These are phyloP conservation scores for Psammodynastes pulverulentus DNA, from an alignment of 2,113 vertebrate genomes.

Conservation along the genomic window DNA sequence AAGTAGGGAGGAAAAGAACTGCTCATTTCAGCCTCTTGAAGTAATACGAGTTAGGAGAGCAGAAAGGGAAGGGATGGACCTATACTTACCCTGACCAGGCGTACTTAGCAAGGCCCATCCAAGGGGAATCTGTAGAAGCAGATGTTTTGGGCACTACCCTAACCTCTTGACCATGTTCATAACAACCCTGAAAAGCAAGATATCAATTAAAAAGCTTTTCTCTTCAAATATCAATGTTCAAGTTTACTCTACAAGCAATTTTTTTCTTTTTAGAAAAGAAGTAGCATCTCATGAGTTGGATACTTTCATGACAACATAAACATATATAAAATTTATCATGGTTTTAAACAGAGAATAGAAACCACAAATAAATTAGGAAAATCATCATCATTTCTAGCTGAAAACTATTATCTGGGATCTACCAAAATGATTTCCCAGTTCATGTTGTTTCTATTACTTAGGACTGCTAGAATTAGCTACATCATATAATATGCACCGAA, in stretches of 20 bases:
- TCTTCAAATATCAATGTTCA: neutral
- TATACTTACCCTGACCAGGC: conserved; percentile 97
- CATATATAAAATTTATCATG: neutral
- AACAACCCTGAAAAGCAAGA: conserved; percentile 82
- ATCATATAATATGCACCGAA: neutral
- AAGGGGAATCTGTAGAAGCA: conserved; percentile 97
- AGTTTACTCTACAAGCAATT: neutral
- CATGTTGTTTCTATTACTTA: neutral
- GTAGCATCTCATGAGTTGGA: neutral
- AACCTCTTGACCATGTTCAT: conserved; percentile 94
- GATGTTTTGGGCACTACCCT: conserved; percentile 97
- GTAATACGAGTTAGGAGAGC: neutral
- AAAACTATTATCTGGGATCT: neutral
- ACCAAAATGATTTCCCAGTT: neutral
- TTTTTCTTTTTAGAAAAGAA: neutral
- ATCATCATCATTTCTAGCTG: neutral
- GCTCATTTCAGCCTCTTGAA: conserved; percentile 5
- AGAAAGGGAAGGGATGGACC: neutral
- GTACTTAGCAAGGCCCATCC: conserved; percentile 96
- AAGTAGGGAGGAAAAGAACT: neutral
- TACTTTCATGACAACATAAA: neutral
- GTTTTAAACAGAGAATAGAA: neutral
- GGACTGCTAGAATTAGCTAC: neutral
- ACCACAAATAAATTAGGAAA: neutral
- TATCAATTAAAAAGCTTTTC: conserved; percentile 3